Conservation (phyloP, 1,140 invertebrate genomes). For the Cherax quadricarinatus region DNA sequence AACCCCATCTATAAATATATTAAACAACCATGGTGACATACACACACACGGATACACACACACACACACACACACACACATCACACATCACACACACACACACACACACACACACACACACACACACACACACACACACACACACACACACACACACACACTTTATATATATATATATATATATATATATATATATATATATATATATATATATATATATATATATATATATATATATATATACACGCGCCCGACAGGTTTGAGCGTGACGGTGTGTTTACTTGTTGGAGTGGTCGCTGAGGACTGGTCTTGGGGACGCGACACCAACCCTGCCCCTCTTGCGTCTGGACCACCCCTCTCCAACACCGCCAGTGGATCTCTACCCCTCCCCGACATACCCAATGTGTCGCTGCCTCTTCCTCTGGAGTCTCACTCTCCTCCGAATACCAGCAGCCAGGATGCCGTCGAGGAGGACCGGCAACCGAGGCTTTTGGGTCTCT, state of each 20-base stretch:
- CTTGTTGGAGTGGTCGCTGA: background rate
- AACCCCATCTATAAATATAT: no score
- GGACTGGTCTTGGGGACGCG: constrained; percentile 26
- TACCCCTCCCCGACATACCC: background rate
- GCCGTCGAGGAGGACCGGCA: background rate
- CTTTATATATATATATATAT: no score
- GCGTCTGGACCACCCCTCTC: constrained; percentile 1
- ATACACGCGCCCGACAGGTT: background rate
- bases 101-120: no score
- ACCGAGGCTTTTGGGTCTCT: constrained; percentile 24
- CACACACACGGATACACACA: no score
- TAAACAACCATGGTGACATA: no score
- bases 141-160: no score
- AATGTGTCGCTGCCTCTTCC: background rate
- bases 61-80: no score
- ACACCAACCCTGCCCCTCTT: background rate
- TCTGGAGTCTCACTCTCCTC: background rate
- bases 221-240: no score
- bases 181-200: no score
- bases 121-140: no score
- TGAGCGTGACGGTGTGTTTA: background rate
- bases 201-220: no score
- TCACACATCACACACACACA: no score
- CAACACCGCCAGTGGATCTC: background rate
- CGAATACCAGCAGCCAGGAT: background rate